Evolutionary conservation across 2,113 vertebrate species (phyloP), one percentile per base, ranked within the genome.

Genomic region (Barnardius zonarius): DNA sequence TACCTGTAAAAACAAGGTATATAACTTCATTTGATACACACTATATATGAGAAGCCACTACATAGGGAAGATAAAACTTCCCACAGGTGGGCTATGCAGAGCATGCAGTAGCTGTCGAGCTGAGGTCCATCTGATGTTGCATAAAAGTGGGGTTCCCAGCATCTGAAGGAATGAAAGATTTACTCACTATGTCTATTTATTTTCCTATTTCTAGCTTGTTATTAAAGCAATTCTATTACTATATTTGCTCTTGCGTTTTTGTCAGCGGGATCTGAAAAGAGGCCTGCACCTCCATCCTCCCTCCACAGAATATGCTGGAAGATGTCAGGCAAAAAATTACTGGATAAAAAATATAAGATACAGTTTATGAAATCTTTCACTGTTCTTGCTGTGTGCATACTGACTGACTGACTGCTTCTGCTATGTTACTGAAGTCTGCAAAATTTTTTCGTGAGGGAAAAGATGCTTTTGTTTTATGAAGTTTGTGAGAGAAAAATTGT

Each of bases 51-150:
- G 39, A 22, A 70, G 27, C 4, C 27, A 39, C 30, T 62, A 11
- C 3, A 19, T 12, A 51, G 17, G 8, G 24, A 37, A 90, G 49
- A 44, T 39, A 20, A 43, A 51, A 33, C 20, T 61, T 41, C 20
- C 11, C 17, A 15, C 49, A 39, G 13, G 33, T 48, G 8, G 4
- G 8, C 9, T 69, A n/a, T 54, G 7, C n/a, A 54, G 8, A 49
- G 13, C 5, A 1, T 78, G 10, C 3, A 1, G 1, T 77, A 44
- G 4, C 13, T 78, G 5, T 9, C 31, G 6, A 11, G 12, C 20
- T 35, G 15, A 91, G 7, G 31, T 84, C 8, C 8, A 46, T 7
- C 13, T 8, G 2, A 18, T 59, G 14, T 6, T 63, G 7, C 31
- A 54, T 5, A 4, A n/a, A 64, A 63, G 3, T 8, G 14, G 9